Percentiles rank a stretch among this genome's conserved stretches.
Evolutionary conservation across 2,113 vertebrate genomes (phyloP).

Genomic region (Cromileptes altivelis): DNA sequence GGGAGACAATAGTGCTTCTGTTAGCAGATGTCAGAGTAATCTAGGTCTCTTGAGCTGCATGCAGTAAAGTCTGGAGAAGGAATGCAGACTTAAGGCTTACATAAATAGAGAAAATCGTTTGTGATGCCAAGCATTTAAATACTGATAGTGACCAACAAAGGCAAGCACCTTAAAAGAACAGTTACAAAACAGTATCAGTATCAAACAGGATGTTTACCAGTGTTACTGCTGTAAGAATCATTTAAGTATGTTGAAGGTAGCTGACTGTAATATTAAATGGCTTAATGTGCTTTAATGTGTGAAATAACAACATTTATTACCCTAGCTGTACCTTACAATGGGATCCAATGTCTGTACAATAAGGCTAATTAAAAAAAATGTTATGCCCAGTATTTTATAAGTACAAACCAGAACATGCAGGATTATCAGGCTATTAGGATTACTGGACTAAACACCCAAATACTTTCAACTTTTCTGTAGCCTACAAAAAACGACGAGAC

Average conservation of each 20-base stretch:
- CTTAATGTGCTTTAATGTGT: background rate
- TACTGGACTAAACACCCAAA: background rate
- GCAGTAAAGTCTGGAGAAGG: constrained; percentile 3
- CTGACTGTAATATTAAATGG: background rate
- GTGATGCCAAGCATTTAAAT: background rate
- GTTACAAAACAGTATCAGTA: background rate
- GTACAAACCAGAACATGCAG: too few relatives aligned
- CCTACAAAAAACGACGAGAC: background rate
- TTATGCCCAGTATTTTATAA: background rate
- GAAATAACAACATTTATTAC: background rate
- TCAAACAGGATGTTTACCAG: background rate
- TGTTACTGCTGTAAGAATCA: background rate
- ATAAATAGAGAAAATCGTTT: constrained; percentile 29
- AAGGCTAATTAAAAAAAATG: background rate
- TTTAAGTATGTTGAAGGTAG: background rate
- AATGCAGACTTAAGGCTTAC: constrained; percentile 31
- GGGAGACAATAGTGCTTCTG: constrained; percentile 66
- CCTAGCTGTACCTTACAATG: background rate
- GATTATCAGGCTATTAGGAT: background rate
- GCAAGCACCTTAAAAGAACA: background rate
- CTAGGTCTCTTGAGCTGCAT: constrained; percentile 27
- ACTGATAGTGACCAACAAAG: background rate
- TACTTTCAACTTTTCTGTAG: background rate
- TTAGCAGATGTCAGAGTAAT: constrained; percentile 47
- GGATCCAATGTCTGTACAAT: background rate